Percentiles rank a stretch among this genome's conserved stretches.
phyloP scores from a whole-genome alignment of 2,797 vertebrate species.

The Octomys mimax region DNA sequence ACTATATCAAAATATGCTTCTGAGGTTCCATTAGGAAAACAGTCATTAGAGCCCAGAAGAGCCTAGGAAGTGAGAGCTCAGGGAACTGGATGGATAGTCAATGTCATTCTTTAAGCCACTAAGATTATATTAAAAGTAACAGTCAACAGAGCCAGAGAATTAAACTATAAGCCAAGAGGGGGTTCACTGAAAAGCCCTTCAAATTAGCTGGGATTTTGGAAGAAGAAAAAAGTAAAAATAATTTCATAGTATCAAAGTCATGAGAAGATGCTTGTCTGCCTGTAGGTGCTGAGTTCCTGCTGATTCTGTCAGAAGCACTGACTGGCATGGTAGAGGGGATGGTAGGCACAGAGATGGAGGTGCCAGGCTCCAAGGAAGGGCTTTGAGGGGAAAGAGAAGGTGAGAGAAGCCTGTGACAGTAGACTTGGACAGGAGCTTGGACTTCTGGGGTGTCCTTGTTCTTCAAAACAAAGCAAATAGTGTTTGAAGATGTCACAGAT shows the following conservation, averaged over 20 bases:
- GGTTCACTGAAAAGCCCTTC: not conserved
- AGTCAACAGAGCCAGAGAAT: not conserved
- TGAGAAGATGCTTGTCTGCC: no score
- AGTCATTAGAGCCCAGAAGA: not conserved
- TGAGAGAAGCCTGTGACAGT: not conserved
- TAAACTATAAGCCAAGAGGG: not conserved
- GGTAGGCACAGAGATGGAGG: not conserved
- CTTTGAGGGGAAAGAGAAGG: not conserved
- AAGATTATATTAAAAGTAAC: not conserved
- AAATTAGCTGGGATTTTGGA: no score
- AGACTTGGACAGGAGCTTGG: not conserved
- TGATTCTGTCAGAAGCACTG: no score
- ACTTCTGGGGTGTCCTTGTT: not conserved
- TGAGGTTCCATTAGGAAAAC: not conserved
- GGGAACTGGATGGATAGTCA: not conserved
- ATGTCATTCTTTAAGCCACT: not conserved
- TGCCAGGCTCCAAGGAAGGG: not conserved
- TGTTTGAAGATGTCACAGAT: not conserved
- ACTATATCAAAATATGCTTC: not conserved
- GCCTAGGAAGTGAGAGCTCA: not conserved
- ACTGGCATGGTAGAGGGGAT: not conserved
- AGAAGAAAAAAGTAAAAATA: not conserved
- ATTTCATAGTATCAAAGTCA: not conserved
- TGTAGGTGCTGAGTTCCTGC: not conserved
- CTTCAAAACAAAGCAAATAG: not conserved